phyloP scores from a whole-genome alignment of 2,888 invertebrate species.

The Gandaritis pyraliata region DNA sequence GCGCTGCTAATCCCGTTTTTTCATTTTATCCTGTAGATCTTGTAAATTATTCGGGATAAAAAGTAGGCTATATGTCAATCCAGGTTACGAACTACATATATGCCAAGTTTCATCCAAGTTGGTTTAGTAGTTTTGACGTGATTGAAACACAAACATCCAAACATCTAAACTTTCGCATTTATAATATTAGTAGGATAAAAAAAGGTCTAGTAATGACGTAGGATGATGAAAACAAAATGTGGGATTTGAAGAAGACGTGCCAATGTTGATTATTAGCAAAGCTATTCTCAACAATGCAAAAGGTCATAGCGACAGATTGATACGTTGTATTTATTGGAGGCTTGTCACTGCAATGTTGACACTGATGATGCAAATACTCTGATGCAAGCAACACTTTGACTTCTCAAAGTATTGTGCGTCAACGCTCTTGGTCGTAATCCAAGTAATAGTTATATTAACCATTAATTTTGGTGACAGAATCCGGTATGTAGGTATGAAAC shows the following conservation, averaged over 20 bases:
- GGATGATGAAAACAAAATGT: background rate
- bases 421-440: background rate
- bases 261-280: constrained; percentile 7
- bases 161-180: too few relatives aligned
- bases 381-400: constrained; percentile 41
- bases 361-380: constrained; percentile 51
- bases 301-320: constrained; percentile 30
- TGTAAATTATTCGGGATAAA: too few relatives aligned
- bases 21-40: too few relatives aligned
- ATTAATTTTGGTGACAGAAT: too few relatives aligned
- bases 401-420: background rate
- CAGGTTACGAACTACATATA: too few relatives aligned
- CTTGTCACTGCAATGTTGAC: constrained; percentile 46
- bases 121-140: too few relatives aligned
- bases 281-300: constrained; percentile 15
- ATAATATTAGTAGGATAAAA: background rate
- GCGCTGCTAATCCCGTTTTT: too few relatives aligned
- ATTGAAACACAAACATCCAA: too few relatives aligned
- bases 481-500: too few relatives aligned
- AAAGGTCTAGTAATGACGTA: background rate
- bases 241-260: background rate
- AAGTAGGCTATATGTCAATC: too few relatives aligned
- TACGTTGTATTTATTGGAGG: constrained; percentile 33
- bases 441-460: too few relatives aligned
- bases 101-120: too few relatives aligned